Base-by-base conservation (phyloP, 2,797 vertebrate species). In the Pangasius krempfi region DNA sequence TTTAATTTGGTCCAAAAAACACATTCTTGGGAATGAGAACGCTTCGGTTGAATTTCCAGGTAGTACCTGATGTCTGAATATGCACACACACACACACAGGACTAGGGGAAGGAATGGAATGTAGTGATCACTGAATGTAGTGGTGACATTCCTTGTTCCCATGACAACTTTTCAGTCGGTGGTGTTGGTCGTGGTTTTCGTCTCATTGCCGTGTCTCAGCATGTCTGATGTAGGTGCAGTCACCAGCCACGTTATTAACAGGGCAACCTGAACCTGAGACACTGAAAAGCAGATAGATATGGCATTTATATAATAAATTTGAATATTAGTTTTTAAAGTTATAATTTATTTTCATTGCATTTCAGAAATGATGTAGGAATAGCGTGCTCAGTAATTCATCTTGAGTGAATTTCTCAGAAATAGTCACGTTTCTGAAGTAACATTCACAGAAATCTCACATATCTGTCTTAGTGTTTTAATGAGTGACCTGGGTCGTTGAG, bases 131-230 rank as follows among this genome's bases (percentile, higher is more conserved):
- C 54, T 58, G 30, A 13, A 16, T 25, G n/a, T 14, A 89, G 70
- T 86, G 81, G 75, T 83, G 80, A 89, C 91, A 92, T 92, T 93
- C 88, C 88, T 89, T 72, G 92, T 88, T 87, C 20, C 89, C 87
- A 88, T 90, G 85, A 89, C 72, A 76, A 86, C 88, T 1, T 91
- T 90, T 90, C 50, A 90, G 88, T 88, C 86, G 50, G 72, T 76
- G 56, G 52, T 81, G 66, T 33, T 86, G 62, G 50, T 86, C 27
- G 25, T 89, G 33, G n/a, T 86, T 81, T 86, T 86, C 22, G 52
- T 66, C 16, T 20, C 64, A 18, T 27, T 78, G 78, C 82, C 25
- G 37, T 86, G 87, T 79, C 83, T 86, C 76, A 79, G 85, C 89
- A 68, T 81, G 87, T 83, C 85, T 70, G 22, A 72, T 50, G 64